phyloP scores from a whole-genome alignment of 1,140 invertebrate species.

The Bombus terrestris region DNA sequence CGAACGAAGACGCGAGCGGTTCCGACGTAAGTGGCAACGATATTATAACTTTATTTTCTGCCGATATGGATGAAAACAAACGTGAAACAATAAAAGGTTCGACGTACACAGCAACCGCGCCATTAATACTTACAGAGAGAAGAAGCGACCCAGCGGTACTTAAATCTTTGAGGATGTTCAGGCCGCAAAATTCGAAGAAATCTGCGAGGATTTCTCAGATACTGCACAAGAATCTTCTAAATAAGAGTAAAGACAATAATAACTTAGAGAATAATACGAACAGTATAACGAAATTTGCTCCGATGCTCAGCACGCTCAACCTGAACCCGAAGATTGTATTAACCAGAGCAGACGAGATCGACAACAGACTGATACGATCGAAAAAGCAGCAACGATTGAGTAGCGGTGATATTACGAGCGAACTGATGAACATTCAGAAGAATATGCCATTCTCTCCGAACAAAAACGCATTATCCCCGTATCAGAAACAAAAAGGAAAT shows the following conservation, averaged over 20 bases:
- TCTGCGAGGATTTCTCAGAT: conserved; percentile 67
- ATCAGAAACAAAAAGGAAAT: conserved; percentile 71
- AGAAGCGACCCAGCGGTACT: conserved; percentile 84
- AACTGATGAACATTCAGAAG: conserved; percentile 77
- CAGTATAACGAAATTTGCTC: conserved; percentile 77
- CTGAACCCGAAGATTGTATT: conserved; percentile 83
- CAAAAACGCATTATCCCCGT: conserved; percentile 73
- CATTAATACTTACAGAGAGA: conserved; percentile 78
- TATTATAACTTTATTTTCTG: conserved; percentile 79
- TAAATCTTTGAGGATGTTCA: conserved; percentile 84
- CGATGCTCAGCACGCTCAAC: conserved; percentile 82
- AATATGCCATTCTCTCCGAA: conserved; percentile 73
- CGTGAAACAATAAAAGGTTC: conserved; percentile 80
- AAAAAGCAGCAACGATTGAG: conserved; percentile 76
- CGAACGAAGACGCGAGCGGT: conserved; percentile 73
- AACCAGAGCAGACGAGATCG: conserved; percentile 78
- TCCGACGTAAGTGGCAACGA: conserved; percentile 80
- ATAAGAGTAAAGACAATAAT: conserved; percentile 73
- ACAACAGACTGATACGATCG: conserved; percentile 68
- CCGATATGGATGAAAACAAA: conserved; percentile 80
- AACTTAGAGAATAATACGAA: conserved; percentile 63
- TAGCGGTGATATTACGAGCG: conserved; percentile 73
- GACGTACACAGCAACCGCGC: conserved; percentile 75
- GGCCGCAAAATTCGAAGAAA: conserved; percentile 80
- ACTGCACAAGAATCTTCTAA: conserved; percentile 69